Conservation (phyloP, 2,888 invertebrate species). For the Apoderus coryli region DNA sequence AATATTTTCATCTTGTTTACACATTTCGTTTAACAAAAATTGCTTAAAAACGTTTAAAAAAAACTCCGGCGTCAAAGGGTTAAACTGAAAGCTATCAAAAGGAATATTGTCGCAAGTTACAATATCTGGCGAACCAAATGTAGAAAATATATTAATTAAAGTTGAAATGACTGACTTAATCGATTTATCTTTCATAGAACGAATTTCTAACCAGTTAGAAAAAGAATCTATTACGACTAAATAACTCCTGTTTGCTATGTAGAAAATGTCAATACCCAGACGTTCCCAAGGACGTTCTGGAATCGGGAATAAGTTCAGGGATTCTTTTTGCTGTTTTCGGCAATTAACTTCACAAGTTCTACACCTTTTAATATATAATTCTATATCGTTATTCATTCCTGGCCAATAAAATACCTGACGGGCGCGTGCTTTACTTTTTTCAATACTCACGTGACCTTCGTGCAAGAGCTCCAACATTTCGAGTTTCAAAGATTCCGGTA, state of each 20-base stretch:
- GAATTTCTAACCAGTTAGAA: slow-evolving; percentile 13
- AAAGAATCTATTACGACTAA: slow-evolving; percentile 11
- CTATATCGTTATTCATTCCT: slow-evolving; percentile 7
- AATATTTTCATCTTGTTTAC: too few species aligned
- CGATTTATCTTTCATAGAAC: slow-evolving; percentile 12
- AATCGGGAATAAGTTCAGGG: slow-evolving; percentile 5
- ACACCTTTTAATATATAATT: slow-evolving; percentile 4
- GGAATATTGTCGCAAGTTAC: slow-evolving; percentile 11
- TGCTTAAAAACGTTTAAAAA: too few species aligned
- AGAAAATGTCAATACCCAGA: slow-evolving; percentile 13
- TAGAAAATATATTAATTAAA: slow-evolving; percentile 9
- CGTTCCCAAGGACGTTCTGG: slow-evolving; percentile 12
- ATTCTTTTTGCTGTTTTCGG: slow-evolving; percentile 11
- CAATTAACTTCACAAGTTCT: slow-evolving; percentile 7
- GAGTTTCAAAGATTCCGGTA: slow-evolving; percentile 10
- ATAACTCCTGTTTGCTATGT: slow-evolving; percentile 9
- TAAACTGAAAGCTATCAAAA: slow-evolving; percentile 8
- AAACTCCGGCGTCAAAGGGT: too few species aligned
- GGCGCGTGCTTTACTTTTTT: slow-evolving; percentile 17
- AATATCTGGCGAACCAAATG: slow-evolving; percentile 11
- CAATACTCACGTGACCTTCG: slow-evolving; percentile 17
- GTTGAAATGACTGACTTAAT: slow-evolving; percentile 7
- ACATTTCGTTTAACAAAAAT: too few species aligned
- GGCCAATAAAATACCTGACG: slow-evolving; percentile 19
- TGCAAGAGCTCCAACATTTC: slow-evolving; percentile 16